These are phyloP conservation scores for Elaphurus davidianus DNA, from an alignment of 2,113 vertebrate genomes.

Conservation along the genomic window DNA sequence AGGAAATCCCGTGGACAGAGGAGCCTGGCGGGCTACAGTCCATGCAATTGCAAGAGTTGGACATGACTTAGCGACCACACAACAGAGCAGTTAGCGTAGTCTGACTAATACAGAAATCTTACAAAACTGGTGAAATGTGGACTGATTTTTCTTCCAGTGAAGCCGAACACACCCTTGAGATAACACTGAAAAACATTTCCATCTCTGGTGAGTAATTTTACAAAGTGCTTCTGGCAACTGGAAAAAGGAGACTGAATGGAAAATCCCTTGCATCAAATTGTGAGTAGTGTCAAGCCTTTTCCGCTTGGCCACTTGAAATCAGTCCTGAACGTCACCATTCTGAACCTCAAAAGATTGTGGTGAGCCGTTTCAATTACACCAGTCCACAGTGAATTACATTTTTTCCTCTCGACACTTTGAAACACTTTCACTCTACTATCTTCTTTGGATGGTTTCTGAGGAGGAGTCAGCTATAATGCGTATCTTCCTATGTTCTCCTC, in stretches of 20 bases:
- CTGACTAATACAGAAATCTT: background rate
- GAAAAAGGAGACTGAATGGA: background rate
- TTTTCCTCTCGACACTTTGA: background rate
- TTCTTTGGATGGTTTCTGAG: background rate
- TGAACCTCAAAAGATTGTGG: background rate
- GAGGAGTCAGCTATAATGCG: background rate
- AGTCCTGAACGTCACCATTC: background rate
- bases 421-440: background rate
- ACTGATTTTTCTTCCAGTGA: slow-evolving; percentile 9
- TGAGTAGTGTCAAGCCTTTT: background rate
- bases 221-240: slow-evolving; percentile 19
- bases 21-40: background rate
- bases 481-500: background rate
- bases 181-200: slow-evolving; percentile 2
- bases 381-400: background rate
- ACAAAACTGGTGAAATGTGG: background rate
- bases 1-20: background rate
- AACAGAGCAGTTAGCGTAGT: background rate
- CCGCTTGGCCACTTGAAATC: background rate
- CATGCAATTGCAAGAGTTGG: background rate
- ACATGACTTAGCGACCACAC: background rate
- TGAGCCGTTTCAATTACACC: background rate
- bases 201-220: slow-evolving; percentile 55
- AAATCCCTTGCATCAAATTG: background rate
- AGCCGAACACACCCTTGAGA: slow-evolving; percentile 8